These are phyloP conservation scores for Nomia melanderi DNA, from an alignment of 1,140 invertebrate genomes.

Conservation along the genomic window DNA sequence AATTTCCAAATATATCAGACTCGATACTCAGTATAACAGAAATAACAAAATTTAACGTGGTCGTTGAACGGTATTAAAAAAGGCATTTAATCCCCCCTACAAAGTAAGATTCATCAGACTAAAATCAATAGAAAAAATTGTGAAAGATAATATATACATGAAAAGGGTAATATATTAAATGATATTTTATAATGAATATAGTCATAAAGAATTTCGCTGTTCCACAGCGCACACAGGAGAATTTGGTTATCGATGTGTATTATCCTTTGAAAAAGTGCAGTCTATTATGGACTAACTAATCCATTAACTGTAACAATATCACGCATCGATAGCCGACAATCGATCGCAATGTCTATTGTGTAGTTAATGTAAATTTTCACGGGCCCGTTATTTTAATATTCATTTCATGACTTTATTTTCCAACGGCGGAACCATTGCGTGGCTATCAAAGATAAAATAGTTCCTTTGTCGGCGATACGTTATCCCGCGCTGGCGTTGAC, in stretches of 20 bases:
- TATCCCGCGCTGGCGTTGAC: not conserved
- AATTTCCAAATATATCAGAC: no score
- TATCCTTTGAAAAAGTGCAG: not conserved
- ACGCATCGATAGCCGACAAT: not conserved
- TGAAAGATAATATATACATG: no score
- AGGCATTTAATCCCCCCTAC: no score
- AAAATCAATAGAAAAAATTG: no score
- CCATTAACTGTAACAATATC: not conserved
- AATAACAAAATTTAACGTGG: no score
- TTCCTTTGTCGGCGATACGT: slow-evolving; percentile 9
- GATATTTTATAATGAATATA: not conserved
- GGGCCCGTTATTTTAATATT: slow-evolving; percentile 5
- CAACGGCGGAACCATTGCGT: not conserved
- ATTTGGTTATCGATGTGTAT: not conserved
- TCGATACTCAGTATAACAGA: no score
- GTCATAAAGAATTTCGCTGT: not conserved
- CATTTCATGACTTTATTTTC: slow-evolving; percentile 28
- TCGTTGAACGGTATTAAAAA: no score
- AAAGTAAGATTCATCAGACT: no score
- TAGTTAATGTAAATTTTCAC: not conserved
- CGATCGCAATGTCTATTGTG: not conserved
- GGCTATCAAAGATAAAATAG: slow-evolving; percentile 9
- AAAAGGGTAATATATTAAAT: not conserved
- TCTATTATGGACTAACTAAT: not conserved
- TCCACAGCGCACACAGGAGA: not conserved